Evolutionary conservation across 2,113 vertebrate genomes (phyloP).

Genomic region (Pygoscelis antarcticus): DNA sequence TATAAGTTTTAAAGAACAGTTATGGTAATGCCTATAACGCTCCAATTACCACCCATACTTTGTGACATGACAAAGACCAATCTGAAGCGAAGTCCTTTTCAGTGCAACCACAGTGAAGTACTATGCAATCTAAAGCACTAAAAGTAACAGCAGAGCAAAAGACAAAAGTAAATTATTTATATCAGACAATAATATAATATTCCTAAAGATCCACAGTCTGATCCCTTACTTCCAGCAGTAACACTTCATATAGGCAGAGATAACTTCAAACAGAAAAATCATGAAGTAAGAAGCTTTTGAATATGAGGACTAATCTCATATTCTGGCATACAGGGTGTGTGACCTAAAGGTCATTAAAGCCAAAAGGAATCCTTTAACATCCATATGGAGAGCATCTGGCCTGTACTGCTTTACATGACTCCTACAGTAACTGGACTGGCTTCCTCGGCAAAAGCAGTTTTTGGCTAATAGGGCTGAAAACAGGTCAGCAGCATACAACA

Average conservation of each 20-base stretch:
- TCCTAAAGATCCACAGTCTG: not conserved
- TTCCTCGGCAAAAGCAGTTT: not conserved
- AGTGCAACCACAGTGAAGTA: not conserved
- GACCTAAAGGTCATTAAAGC: not conserved
- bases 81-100: not conserved
- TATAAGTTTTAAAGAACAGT: not conserved
- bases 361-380: not conserved
- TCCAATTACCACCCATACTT: not conserved
- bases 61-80: not conserved
- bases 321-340: not conserved
- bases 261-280: not conserved
- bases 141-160: not conserved
- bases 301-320: not conserved
- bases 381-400: not conserved
- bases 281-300: not conserved
- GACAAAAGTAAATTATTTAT: not conserved
- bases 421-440: not conserved
- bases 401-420: not conserved
- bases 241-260: not conserved
- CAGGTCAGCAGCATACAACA: not conserved
- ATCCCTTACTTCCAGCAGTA: not conserved
- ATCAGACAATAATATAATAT: not conserved
- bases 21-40: not conserved
- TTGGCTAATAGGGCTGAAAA: not conserved
- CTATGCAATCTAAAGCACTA: not conserved